A percentile compares a stretch with the other conserved stretches of the same genome.
Conservation (phyloP, 2,888 invertebrate genomes). For the Horisme vitalbata region DNA sequence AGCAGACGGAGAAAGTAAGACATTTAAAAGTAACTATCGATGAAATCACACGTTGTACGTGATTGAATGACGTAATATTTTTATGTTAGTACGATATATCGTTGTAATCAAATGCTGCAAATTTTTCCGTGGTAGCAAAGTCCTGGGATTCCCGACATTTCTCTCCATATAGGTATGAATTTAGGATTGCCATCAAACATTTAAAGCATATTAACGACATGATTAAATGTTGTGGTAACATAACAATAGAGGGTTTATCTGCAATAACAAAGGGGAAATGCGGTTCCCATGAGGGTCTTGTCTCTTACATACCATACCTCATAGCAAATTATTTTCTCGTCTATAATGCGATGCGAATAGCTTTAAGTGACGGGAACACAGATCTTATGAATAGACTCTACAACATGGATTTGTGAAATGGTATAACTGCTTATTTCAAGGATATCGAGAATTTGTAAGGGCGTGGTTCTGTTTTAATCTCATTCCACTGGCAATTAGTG, state of each 20-base stretch:
- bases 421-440: too few relatives aligned
- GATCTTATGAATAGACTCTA: too few relatives aligned
- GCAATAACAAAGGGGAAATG: constrained; percentile 6
- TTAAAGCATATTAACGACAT: constrained; percentile 3
- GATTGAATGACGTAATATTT: constrained; percentile 16
- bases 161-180: neutral
- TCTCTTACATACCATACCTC: constrained; percentile 4
- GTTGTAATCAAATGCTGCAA: too few relatives aligned
- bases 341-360: too few relatives aligned
- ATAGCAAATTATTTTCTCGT: neutral
- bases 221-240: constrained; percentile 4
- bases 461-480: too few relatives aligned
- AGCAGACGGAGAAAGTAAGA: neutral
- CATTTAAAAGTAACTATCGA: constrained; percentile 7
- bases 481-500: too few relatives aligned
- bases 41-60: too few relatives aligned
- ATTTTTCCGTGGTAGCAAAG: constrained; percentile 7
- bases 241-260: neutral
- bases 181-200: neutral
- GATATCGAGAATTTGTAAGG: too few relatives aligned
- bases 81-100: constrained; percentile 4
- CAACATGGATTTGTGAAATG: too few relatives aligned
- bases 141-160: neutral
- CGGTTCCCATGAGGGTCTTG: constrained; percentile 8
- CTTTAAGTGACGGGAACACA: too few relatives aligned